Evolutionary conservation across 2,797 vertebrate genomes (phyloP), one percentile per base, ranked within the genome.

Genomic region (Spondyliosoma cantharus): DNA sequence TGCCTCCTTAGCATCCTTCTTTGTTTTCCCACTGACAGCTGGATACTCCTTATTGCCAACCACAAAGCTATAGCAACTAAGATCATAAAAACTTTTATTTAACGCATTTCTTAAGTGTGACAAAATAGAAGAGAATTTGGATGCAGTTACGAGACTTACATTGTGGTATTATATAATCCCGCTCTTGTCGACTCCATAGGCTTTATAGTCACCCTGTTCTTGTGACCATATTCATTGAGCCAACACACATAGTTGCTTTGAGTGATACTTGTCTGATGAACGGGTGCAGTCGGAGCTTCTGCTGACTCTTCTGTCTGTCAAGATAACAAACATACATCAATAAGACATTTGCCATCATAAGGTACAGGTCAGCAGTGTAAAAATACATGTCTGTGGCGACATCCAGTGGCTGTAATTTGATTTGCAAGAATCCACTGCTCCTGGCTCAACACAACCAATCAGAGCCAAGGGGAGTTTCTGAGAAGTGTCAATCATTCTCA

Each of bases 181-280:
- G 70, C 7, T 13, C 0, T 64, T 7, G 62, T 24, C 0, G 45
- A 72, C 82, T 94, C 90, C 4, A 42, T 46, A 3, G 85, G 0
- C 2, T 0, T 68, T 5, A 92, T 48, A 0, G 0, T 0, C 24
- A 88, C 0, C 19, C 4, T 69, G 1, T 64, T 84, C 70, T 74
- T 92, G 0, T 93, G 92, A 15, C 86, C 43, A 29, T 94, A 80
- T 57, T 95, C 92, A 86, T 95, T 94, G 7, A 96, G 89, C 95
- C 94, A 95, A 63, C 86, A 72, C 8, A 63, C 80, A n/a, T 84
- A 95, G 20, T 93, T 94, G 25, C 19, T 19, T 22, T 74, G 73
- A 48, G 46, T 46, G 5, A 72, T 46, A 2, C 14, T 16, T 5
- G 13, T 82, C 85, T 93, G 86, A 37, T 37, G 37, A 37, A 37